Conservation (phyloP, 2,888 invertebrate genomes). For the Litoditis marina region DNA sequence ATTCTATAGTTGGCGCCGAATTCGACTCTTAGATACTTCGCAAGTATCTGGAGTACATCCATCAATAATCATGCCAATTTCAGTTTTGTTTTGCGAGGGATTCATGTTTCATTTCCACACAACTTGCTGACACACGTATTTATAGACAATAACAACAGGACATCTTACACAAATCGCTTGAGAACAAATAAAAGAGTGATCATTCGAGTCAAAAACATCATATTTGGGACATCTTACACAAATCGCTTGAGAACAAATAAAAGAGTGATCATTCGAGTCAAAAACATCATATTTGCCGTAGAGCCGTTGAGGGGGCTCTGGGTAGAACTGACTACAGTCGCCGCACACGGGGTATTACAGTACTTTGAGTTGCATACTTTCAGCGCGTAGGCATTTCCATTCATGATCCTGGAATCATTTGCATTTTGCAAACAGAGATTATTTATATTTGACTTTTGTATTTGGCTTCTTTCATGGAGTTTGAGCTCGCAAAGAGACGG, state of each 20-base stretch:
- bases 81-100: no score
- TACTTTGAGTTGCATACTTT: constrained; percentile 30
- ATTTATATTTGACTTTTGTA: no score
- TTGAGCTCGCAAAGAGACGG: no score
- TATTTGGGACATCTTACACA: not conserved
- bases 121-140: no score
- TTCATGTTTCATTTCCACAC: no score
- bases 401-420: not conserved
- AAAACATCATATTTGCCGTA: not conserved
- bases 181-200: not conserved
- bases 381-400: constrained; percentile 17
- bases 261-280: not conserved
- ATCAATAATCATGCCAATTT: no score
- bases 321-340: not conserved
- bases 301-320: not conserved
- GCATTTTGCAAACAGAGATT: not conserved
- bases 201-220: not conserved
- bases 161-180: not conserved
- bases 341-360: constrained; percentile 28
- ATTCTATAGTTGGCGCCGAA: no score
- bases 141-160: no score
- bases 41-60: no score
- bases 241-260: not conserved
- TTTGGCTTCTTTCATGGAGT: no score
- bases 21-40: no score